Percentiles rank a stretch among this genome's conserved stretches.
phyloP scores from a whole-genome alignment of 2,113 vertebrate species.

The Pseudopipra pipra region DNA sequence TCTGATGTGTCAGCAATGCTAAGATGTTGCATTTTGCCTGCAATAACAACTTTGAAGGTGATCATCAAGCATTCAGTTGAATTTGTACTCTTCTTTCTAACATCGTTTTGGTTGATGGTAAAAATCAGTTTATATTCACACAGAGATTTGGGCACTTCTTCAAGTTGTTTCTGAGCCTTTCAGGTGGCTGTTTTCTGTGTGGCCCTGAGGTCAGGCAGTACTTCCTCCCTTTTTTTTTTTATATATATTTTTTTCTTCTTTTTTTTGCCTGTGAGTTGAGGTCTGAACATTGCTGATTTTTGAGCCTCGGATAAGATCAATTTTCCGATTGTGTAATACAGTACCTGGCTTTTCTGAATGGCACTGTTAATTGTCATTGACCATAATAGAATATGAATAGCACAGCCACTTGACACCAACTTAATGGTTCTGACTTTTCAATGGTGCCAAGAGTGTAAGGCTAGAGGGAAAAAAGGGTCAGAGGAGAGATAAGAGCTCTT shows the following conservation, averaged over 20 bases:
- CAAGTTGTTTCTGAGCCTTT: neutral
- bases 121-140: neutral
- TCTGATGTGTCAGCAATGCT: conserved; percentile 21
- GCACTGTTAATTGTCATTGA: conserved; percentile 85
- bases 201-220: neutral
- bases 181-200: neutral
- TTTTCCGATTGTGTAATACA: conserved; percentile 70
- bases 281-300: conserved; percentile 14
- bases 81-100: neutral
- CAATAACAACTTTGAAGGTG: conserved; percentile 42
- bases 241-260: neutral
- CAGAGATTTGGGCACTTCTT: neutral
- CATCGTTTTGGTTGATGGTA: neutral
- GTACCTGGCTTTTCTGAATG: conserved; percentile 85
- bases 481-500: conserved; percentile 63
- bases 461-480: conserved; percentile 57
- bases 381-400: conserved; percentile 87
- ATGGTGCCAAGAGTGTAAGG: conserved; percentile 53
- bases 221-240: accelerated
- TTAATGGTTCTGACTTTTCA: conserved; percentile 84
- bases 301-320: conserved; percentile 69
- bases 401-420: conserved; percentile 79
- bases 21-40: conserved; percentile 32
- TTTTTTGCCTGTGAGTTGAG: neutral
- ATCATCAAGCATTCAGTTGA: conserved; percentile 11